Base-by-base conservation (phyloP, 1,140 invertebrate genomes). In the Stenopsyche tienmushanensis region DNA sequence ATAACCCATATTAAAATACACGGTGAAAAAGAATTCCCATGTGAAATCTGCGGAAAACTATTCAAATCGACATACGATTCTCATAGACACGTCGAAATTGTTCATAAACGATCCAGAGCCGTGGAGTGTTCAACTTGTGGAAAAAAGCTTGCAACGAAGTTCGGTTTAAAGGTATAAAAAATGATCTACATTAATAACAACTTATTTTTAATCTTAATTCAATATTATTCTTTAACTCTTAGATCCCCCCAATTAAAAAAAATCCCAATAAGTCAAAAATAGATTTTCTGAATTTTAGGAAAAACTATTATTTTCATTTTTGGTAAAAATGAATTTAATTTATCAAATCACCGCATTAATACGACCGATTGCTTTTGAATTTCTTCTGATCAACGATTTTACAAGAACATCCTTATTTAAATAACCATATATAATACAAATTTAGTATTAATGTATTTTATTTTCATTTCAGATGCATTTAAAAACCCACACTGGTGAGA, bases 401-500 rank as follows among this genome's bases (percentile, higher is more conserved):
- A n/a, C n/a, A n/a, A n/a, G n/a, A n/a, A n/a, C n/a, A n/a, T n/a
- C n/a, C n/a, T n/a, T n/a, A n/a, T n/a, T n/a, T n/a, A n/a, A n/a
- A n/a, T n/a, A n/a, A n/a, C n/a, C n/a, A n/a, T n/a, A n/a, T n/a
- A 23, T 60, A 8, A 29, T 15, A 45, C 18, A 45, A 8, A 17
- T 3, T 42, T 42, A 47, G 18, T 20, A 25, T 24, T 17, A 60
- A 25, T 20, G 15, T 1, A 42, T n/a, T 18, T 60, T 2, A n/a
- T 34, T n/a, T 54, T 57, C 20, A 24, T 69, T 65, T 41, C 26
- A 69, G 66, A 54, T 47, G 5, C 66, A 69, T 52, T 62, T 69
- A 44, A 60, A 65, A 42, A 55, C 34, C 3, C 66, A 69, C 49
- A 69, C 66, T 8, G 62, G 62, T 18, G 66, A 69, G 50, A 69